Conservation (phyloP, 1,140 invertebrate species). For the Ceratosolen solmsi region DNA sequence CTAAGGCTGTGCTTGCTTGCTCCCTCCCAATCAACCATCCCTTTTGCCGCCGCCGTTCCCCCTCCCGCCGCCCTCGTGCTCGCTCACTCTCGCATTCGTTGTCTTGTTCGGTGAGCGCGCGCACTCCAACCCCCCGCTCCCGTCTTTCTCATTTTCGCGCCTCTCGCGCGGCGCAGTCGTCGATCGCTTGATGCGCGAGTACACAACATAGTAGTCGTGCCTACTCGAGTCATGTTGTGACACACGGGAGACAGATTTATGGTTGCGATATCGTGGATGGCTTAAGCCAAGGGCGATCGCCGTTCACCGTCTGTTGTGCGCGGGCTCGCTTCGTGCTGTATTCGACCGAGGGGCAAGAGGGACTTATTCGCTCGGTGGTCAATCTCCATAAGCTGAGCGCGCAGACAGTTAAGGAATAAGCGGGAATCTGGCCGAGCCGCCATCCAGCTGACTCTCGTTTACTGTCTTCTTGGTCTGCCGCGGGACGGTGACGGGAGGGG, state of each 20-base stretch:
- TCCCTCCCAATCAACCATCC: too few species aligned
- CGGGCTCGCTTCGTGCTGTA: neutral
- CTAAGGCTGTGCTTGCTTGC: too few species aligned
- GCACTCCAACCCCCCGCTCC: too few species aligned
- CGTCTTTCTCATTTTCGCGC: slow-evolving; percentile 2
- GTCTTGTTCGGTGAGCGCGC: too few species aligned
- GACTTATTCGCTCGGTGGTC: too few species aligned
- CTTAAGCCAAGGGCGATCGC: neutral
- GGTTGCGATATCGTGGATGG: neutral
- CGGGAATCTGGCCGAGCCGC: slow-evolving; percentile 10
- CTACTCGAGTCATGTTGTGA: slow-evolving; percentile 1
- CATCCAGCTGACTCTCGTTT: slow-evolving; percentile 14
- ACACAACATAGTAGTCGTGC: neutral
- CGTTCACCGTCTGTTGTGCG: neutral
- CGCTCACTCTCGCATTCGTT: too few species aligned
- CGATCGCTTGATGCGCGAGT: neutral
- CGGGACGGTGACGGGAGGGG: too few species aligned
- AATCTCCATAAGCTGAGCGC: neutral
- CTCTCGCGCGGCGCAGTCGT: slow-evolving; percentile 10
- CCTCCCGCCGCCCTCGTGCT: too few species aligned
- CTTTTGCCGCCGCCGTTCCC: too few species aligned
- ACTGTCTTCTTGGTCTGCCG: too few species aligned
- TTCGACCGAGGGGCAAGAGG: neutral
- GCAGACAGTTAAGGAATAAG: neutral
- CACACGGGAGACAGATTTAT: neutral